These are phyloP conservation scores for Drosophila equinoxialis DNA, from an alignment of 1,140 invertebrate species.

Conservation along the genomic window DNA sequence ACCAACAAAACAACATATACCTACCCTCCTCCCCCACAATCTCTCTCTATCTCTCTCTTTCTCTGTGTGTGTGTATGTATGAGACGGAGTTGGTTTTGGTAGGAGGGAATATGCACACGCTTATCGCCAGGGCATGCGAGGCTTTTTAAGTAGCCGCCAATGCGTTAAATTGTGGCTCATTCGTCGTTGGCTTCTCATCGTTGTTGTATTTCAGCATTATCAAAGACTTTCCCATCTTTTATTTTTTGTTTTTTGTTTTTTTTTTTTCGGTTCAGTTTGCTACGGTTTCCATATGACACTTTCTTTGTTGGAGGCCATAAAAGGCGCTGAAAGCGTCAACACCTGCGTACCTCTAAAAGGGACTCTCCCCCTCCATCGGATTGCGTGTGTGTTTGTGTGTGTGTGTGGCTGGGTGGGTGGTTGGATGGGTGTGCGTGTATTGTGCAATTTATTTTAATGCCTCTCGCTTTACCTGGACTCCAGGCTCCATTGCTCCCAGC, in stretches of 20 bases:
- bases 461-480: slow-evolving; percentile 67
- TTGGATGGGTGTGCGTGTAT: slow-evolving; percentile 44
- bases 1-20: slow-evolving; percentile 34
- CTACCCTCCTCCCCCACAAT: not conserved
- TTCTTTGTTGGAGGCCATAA: slow-evolving; percentile 44
- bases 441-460: slow-evolving; percentile 79
- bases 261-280: not conserved
- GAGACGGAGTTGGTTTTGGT: not conserved
- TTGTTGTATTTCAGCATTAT: slow-evolving; percentile 63
- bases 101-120: slow-evolving; percentile 25
- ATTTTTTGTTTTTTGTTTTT: slow-evolving; percentile 15
- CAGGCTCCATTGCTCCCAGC: slow-evolving; percentile 73
- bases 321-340: slow-evolving; percentile 73
- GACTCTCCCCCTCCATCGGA: slow-evolving; percentile 7
- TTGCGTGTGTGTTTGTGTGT: not conserved
- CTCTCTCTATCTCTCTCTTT: no score
- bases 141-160: slow-evolving; percentile 79
- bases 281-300: slow-evolving; percentile 66
- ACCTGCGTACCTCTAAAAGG: slow-evolving; percentile 55
- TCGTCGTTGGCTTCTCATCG: not conserved
- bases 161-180: slow-evolving; percentile 70
- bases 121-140: slow-evolving; percentile 75
- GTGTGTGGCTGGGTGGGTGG: slow-evolving; percentile 14
- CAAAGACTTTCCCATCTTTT: slow-evolving; percentile 45
- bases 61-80: not conserved